Base-by-base conservation (phyloP, 2,888 invertebrate genomes). In the Opisthograptis luteolata region DNA sequence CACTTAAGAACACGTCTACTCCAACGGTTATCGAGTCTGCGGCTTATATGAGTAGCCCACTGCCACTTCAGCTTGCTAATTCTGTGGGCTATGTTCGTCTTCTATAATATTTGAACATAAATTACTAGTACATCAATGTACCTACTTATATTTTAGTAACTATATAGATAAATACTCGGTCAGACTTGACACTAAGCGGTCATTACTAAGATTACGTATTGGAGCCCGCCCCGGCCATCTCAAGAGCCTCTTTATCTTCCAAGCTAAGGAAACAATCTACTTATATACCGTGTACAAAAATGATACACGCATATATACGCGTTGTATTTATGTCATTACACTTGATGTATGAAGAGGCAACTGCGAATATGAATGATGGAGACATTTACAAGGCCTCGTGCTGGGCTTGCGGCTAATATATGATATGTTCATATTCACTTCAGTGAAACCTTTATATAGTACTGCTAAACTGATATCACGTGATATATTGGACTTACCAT, bases 291-390 rank as follows among this genome's bases (percentile, higher is more conserved):
- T 40, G 20, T 15, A 27, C 41, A 35, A 44, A 48, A 30, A 32
- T 34, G 13, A 20, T 20, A 44, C 19, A 41, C 30, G 8, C 14
- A 39, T 51, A 44, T 37, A 34, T 50, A 39, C 28, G 40, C 37
- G 40, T 44, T 54, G 28, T 54, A 50, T 58, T 47, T 50, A 45
- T 50, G 50, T 48, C 55, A 45, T 58, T 60, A 52, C 54, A 55
- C 45, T 34, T 58, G 62, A 64, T 64, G 48, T 55, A 60, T 60
- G 27, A 31, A 31, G 39, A 28, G 32, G 34, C 35, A 35, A 55
- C 60, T 57, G 48, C 45, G 49, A 56, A 58, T 30, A 34, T 49
- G 54, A 65, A 49, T 41, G 37, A 57, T 60, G 44, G 46, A 53
- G 42, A 55, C 49, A 54, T 58, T 62, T 58, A 51, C 45, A 40